These are phyloP conservation scores for Anastrepha ludens DNA, from an alignment of 1,140 invertebrate genomes.

Conservation along the genomic window DNA sequence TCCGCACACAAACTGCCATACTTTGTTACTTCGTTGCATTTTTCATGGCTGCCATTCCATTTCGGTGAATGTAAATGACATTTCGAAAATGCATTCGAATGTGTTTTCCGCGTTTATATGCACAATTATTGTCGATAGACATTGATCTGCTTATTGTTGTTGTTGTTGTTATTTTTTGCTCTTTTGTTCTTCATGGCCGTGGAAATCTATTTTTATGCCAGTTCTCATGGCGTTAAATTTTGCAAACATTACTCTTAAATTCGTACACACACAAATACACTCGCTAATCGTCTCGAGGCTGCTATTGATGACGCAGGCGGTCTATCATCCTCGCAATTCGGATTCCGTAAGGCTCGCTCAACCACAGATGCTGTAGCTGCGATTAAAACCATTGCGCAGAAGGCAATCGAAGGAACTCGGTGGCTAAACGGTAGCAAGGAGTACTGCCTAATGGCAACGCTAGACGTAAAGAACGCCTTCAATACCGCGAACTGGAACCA, in stretches of 20 bases:
- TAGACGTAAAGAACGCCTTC: no score
- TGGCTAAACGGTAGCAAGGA: no score
- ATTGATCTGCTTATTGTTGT: background rate
- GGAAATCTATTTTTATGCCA: constrained; percentile 66
- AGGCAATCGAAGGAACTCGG: no score
- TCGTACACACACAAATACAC: background rate
- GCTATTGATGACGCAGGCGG: no score
- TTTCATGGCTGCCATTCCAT: constrained; percentile 45
- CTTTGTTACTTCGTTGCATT: background rate
- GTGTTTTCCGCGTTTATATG: constrained; percentile 3
- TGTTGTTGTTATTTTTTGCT: background rate
- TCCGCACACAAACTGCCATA: background rate
- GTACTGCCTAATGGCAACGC: no score
- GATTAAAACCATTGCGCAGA: no score
- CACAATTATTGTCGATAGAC: background rate
- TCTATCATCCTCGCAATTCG: no score
- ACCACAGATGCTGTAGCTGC: no score
- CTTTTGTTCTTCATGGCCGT: constrained; percentile 55
- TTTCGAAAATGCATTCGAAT: constrained; percentile 44
- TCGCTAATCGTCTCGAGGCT: no score
- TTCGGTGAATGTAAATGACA: constrained; percentile 40
- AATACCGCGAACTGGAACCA: no score
- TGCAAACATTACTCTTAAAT: background rate
- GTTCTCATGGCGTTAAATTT: constrained; percentile 57
- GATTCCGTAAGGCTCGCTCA: no score